Evolutionary conservation across 1,140 invertebrate genomes (phyloP), one percentile per base, ranked within the genome.

Genomic region (Musca vetustissima): DNA sequence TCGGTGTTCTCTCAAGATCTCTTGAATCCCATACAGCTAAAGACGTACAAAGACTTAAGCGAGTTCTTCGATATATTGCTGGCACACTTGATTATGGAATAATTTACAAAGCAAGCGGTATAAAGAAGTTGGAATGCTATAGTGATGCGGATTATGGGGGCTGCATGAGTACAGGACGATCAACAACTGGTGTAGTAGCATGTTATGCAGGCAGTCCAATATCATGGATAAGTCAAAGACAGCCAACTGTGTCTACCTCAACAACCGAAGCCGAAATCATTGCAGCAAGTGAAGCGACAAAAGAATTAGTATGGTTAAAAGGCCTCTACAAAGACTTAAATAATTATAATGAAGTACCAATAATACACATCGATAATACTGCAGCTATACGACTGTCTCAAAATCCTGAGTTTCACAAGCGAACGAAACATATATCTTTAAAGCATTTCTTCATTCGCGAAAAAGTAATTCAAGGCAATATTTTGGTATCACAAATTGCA

Each of bases 251-350:
- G 1, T 17, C 50, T 53, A 53, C 50, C 21, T 21, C 50, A 19
- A 21, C 50, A 53, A 53, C 50, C n/a, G 50, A 53, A 53, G 21
- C 50, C 11, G 50, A 53, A 53, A 53, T 53, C 21, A 19, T 22
- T 6, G 50, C 50, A 7, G 50, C 21, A 53, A 53, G 17, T 19
- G 21, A 53, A 21, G 19, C 17, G 11, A 4, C 50, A 7, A 53
- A 53, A 21, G 50, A 53, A 28, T 28, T 28, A 28, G 8, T 28
- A 8, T 28, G 28, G 28, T 28, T 28, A 8, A 28, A 28, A 28
- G 8, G 28, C 28, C 28, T 28, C 8, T 28, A 28, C 8, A 28
- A 28, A 4, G 28, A 4, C 8, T 28, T 28, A 28, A 28, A 28
- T 28, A 28, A 28, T 8, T 28, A 28, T 28, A 28, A 28, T 28